Evolutionary conservation across 1,140 invertebrate species (phyloP).

Genomic region (Hylaeus volcanicus): DNA sequence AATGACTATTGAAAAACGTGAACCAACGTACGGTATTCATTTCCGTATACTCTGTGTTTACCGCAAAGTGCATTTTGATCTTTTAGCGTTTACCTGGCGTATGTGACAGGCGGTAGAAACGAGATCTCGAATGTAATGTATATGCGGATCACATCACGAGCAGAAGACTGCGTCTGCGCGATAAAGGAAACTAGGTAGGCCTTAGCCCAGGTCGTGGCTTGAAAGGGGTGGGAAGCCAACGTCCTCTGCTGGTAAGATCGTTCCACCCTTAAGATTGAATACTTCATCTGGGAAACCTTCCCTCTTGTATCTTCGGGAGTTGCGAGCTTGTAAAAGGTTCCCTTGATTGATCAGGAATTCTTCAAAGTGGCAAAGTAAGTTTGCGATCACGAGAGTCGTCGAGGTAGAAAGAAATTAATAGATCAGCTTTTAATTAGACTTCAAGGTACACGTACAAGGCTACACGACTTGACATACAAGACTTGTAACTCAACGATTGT

Average conservation of each 20-base stretch:
- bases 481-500: too few relatives aligned
- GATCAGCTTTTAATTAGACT: too few relatives aligned
- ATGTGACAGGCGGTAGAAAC: slow-evolving; percentile 7
- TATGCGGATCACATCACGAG: slow-evolving; percentile 27
- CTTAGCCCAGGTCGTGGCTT: slow-evolving; percentile 23
- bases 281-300: not conserved
- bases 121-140: slow-evolving; percentile 34
- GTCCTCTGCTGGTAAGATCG: not conserved
- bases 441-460: too few relatives aligned
- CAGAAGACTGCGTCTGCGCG: slow-evolving; percentile 21
- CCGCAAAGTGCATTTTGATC: slow-evolving; percentile 44
- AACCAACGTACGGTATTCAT: slow-evolving; percentile 25
- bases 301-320: not conserved
- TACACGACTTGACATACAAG: too few relatives aligned
- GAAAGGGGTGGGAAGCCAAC: slow-evolving; percentile 1
- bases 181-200: slow-evolving; percentile 27
- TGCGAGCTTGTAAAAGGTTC: not conserved
- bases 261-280: not conserved
- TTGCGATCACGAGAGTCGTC: too few relatives aligned
- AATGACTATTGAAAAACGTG: slow-evolving; percentile 41
- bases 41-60: slow-evolving; percentile 17
- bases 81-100: slow-evolving; percentile 21
- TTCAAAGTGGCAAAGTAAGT: not conserved
- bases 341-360: not conserved
- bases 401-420: too few relatives aligned